Percentiles rank a stretch among this genome's conserved stretches.
These are phyloP conservation scores for Cynopterus brachyotis DNA, from an alignment of 2,113 vertebrate genomes.

Conservation along the genomic window DNA sequence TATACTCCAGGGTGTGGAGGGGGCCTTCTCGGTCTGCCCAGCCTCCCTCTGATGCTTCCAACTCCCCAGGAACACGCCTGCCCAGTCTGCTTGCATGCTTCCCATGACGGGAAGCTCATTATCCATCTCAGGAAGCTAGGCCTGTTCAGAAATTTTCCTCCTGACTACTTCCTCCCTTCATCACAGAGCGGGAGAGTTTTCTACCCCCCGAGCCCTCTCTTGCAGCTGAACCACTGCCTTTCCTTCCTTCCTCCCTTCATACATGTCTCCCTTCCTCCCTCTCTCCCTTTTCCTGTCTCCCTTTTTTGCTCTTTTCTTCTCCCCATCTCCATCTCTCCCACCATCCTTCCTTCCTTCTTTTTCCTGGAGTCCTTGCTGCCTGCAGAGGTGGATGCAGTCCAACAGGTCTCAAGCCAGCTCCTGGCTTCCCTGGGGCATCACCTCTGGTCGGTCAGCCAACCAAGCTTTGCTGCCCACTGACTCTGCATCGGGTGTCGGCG, in stretches of 20 bases:
- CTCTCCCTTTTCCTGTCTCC: neutral
- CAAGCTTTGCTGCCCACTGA: neutral
- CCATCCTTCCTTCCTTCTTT: too few species aligned
- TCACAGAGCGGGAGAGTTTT: neutral
- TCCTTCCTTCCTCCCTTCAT: fast-evolving
- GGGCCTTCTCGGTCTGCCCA: neutral
- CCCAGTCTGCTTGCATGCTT: neutral
- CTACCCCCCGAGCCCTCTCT: neutral
- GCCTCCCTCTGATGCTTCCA: neutral
- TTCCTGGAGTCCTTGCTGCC: neutral
- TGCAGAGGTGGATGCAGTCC: neutral
- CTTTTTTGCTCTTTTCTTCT: neutral
- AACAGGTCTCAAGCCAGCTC: neutral
- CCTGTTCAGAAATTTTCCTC: neutral
- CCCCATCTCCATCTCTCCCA: neutral
- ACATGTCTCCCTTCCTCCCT: neutral
- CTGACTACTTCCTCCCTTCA: neutral
- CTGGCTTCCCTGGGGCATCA: neutral
- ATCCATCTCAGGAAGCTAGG: neutral
- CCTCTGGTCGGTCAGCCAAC: neutral
- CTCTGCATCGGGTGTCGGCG: neutral
- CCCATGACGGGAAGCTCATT: neutral
- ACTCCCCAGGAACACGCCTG: neutral
- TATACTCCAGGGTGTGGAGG: fast-evolving
- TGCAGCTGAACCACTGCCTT: neutral